Conservation (phyloP, 2,888 invertebrate genomes). For the Drosophila demipolita region DNA sequence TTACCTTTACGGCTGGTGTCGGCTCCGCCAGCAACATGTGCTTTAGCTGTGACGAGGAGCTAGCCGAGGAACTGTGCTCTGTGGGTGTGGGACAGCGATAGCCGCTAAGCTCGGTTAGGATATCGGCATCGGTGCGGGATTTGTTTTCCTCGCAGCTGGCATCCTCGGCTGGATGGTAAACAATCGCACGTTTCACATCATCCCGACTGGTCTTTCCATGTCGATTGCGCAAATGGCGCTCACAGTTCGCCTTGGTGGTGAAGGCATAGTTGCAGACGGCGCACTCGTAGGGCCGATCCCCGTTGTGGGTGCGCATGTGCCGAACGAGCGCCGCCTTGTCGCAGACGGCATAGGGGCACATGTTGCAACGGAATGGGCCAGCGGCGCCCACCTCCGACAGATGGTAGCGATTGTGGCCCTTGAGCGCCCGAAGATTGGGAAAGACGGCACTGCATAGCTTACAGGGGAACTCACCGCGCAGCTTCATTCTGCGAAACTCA, state of each 20-base stretch:
- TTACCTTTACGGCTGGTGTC: background rate
- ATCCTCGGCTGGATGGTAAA: slow-evolving; percentile 94
- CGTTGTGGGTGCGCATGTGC: slow-evolving; percentile 97
- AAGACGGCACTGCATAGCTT: slow-evolving; percentile 94
- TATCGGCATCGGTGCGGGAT: slow-evolving; percentile 71
- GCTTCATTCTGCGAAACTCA: slow-evolving; percentile 94
- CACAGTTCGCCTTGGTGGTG: slow-evolving; percentile 98
- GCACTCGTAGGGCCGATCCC: slow-evolving; percentile 97
- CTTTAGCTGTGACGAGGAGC: slow-evolving; percentile 84
- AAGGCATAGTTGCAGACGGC: slow-evolving; percentile 98
- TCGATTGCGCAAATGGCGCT: slow-evolving; percentile 95
- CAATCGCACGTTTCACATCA: slow-evolving; percentile 94
- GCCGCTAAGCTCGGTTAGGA: slow-evolving; percentile 48
- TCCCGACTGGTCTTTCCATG: slow-evolving; percentile 94
- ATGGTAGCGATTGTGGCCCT: slow-evolving; percentile 95
- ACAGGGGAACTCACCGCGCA: slow-evolving; percentile 95
- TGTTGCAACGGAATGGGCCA: slow-evolving; percentile 95
- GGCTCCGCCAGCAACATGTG: slow-evolving; percentile 84
- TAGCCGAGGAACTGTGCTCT: slow-evolving; percentile 69
- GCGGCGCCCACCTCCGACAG: slow-evolving; percentile 89
- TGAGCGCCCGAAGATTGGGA: slow-evolving; percentile 94
- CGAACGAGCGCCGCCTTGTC: slow-evolving; percentile 96
- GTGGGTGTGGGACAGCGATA: slow-evolving; percentile 60
- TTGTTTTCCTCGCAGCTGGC: slow-evolving; percentile 89
- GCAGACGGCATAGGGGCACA: slow-evolving; percentile 93